Percentiles rank a stretch among this genome's conserved stretches.
Conservation (phyloP, 2,113 vertebrate species). For the Daphoenositta chrysoptera region DNA sequence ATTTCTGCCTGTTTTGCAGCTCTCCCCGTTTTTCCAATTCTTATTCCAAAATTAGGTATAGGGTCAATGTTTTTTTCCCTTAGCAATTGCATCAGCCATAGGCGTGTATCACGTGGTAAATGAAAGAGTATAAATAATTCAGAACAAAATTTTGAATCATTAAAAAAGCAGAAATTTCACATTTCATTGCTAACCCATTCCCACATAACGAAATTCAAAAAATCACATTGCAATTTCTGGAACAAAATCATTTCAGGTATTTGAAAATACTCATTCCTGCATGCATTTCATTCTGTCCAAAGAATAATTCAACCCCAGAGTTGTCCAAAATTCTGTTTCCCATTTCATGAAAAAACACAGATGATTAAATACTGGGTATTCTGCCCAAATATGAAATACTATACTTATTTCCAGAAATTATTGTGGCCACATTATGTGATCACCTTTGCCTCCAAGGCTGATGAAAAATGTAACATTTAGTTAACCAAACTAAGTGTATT, state of each 20-base stretch:
- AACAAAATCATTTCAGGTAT: neutral
- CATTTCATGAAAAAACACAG: neutral
- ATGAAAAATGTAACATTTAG: neutral
- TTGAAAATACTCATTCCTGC: neutral
- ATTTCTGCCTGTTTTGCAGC: neutral
- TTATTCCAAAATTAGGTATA: neutral
- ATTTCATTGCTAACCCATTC: neutral
- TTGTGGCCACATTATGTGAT: neutral
- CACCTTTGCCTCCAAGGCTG: neutral
- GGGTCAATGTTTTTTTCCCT: neutral
- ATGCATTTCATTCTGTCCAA: neutral
- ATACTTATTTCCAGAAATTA: neutral
- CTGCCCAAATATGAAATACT: neutral
- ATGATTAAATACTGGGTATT: neutral
- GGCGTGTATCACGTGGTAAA: neutral
- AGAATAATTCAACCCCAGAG: neutral
- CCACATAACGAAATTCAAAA: neutral
- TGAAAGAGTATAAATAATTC: conserved; percentile 20
- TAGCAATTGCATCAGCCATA: conserved; percentile 60
- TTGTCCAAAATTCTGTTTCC: neutral
- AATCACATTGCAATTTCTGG: neutral
- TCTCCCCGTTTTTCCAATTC: neutral
- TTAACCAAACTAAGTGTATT: neutral
- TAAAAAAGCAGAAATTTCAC: conserved; percentile 2
- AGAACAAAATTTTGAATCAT: neutral